phyloP scores from a whole-genome alignment of 2,797 vertebrate genomes.

The Diplodus puntazzo region DNA sequence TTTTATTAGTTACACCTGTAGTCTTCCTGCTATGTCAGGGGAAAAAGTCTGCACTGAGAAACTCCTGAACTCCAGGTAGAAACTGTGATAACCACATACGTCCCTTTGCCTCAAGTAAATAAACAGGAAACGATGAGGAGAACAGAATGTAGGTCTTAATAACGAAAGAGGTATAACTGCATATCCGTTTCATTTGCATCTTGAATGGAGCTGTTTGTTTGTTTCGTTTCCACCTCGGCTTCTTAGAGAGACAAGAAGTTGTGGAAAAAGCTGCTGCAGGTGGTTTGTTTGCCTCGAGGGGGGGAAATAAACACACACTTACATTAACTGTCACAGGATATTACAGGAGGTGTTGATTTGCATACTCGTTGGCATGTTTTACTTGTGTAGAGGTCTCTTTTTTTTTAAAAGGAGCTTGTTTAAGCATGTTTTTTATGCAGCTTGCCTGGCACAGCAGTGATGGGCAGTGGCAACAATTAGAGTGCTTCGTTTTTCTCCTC shows the following conservation, averaged over 20 bases:
- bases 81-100: not conserved
- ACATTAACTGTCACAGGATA: not conserved
- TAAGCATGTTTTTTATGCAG: no score
- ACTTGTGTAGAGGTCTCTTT: not conserved
- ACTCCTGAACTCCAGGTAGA: not conserved
- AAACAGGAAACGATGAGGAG: not conserved
- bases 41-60: not conserved
- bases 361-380: not conserved
- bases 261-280: constrained; percentile 20
- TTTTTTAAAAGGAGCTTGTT: no score
- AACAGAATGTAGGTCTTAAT: not conserved
- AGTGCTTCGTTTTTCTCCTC: not conserved
- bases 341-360: not conserved
- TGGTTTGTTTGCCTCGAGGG: constrained; percentile 28
- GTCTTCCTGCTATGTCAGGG: not conserved
- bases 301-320: not conserved
- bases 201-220: constrained; percentile 6
- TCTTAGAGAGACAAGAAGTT: constrained; percentile 27
- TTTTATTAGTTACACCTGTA: not conserved
- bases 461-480: not conserved
- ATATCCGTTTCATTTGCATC: not conserved
- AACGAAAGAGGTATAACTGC: no score
- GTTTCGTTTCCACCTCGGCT: constrained; percentile 23
- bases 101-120: not conserved
- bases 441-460: not conserved